phyloP scores from a whole-genome alignment of 1,140 invertebrate species.

The Diachasmimorpha longicaudata region DNA sequence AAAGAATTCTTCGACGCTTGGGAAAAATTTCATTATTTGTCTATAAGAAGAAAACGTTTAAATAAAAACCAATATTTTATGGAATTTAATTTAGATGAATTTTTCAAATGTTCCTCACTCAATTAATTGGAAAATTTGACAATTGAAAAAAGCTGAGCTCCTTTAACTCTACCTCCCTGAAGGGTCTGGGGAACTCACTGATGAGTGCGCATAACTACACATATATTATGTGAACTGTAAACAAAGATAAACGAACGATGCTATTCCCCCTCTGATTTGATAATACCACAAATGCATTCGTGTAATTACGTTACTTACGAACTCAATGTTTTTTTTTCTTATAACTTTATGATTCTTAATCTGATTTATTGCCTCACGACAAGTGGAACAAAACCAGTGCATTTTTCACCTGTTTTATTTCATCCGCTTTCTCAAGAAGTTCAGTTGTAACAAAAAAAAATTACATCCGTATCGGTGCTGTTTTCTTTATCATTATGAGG shows the following conservation, averaged over 20 bases:
- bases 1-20: too few relatives aligned
- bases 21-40: too few relatives aligned
- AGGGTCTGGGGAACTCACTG: not conserved
- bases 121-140: too few relatives aligned
- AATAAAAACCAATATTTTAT: too few relatives aligned
- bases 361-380: constrained; percentile 4
- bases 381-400: not conserved
- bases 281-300: not conserved
- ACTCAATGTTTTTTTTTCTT: not conserved
- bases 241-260: not conserved
- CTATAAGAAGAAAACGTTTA: too few relatives aligned
- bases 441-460: not conserved
- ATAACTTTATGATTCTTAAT: not conserved
- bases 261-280: not conserved
- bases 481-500: too few relatives aligned
- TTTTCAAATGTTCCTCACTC: too few relatives aligned
- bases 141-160: too few relatives aligned
- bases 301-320: constrained; percentile 9
- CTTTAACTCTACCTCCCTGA: not conserved
- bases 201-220: constrained; percentile 11
- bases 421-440: not conserved
- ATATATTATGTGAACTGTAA: not conserved
- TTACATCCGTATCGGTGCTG: not conserved
- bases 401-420: not conserved
- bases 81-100: too few relatives aligned